Percentiles rank a stretch among this genome's conserved stretches.
Evolutionary conservation across 2,113 vertebrate species (phyloP).

Genomic region (Heterochromis multidens): DNA sequence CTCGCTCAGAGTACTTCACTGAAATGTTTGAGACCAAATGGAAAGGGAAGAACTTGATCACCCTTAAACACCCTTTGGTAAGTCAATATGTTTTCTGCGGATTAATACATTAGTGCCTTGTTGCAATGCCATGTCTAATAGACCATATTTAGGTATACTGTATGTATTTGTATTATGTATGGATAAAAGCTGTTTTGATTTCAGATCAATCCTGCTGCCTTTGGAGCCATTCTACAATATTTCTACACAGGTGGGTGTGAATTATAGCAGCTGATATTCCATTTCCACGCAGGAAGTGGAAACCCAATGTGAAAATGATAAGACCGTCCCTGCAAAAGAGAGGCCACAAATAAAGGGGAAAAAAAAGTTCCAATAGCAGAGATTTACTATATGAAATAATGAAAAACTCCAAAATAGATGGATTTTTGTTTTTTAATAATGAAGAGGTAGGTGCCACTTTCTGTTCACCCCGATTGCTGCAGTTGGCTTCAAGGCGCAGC

Average conservation of each 20-base stretch:
- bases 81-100: neutral
- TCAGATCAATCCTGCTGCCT: constrained; percentile 93
- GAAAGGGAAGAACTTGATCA: constrained; percentile 88
- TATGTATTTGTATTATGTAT: neutral
- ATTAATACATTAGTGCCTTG: neutral
- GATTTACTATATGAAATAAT: neutral
- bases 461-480: neutral
- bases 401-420: neutral
- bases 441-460: neutral
- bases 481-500: no score
- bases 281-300: neutral
- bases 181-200: constrained; percentile 26
- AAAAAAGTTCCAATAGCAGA: neutral
- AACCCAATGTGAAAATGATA: neutral
- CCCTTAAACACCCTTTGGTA: constrained; percentile 93
- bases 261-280: neutral
- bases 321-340: neutral
- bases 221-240: constrained; percentile 90
- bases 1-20: constrained; percentile 90
- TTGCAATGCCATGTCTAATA: neutral
- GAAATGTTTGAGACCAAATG: constrained; percentile 96
- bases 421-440: neutral
- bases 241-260: constrained; percentile 88
- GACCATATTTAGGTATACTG: neutral
- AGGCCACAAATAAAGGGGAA: neutral